A percentile compares a stretch with the other conserved stretches of the same genome.
phyloP scores from a whole-genome alignment of 1,140 invertebrate genomes.

The Lepidurus apus region DNA sequence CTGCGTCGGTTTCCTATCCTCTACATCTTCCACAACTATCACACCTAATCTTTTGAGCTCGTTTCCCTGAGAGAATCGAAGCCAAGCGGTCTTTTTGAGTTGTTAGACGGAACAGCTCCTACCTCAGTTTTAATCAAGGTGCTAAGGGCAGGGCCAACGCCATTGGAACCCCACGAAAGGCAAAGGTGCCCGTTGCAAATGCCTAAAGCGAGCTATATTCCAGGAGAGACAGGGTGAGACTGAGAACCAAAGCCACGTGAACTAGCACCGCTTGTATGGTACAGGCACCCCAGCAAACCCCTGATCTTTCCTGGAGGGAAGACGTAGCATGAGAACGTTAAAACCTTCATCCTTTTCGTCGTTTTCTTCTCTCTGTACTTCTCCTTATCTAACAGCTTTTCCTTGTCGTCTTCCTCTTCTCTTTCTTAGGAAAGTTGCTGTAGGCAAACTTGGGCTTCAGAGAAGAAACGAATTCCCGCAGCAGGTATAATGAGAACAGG shows the following conservation, averaged over 20 bases:
- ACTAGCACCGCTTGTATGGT: not conserved
- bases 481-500: not conserved
- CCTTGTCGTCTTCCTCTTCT: not conserved
- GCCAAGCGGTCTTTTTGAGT: not conserved
- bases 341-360: not conserved
- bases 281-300: not conserved
- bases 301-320: not conserved
- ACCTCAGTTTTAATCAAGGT: not conserved
- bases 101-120: conserved; percentile 6
- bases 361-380: not conserved
- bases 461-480: not conserved
- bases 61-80: not conserved
- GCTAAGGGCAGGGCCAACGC: conserved; percentile 16
- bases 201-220: conserved; percentile 6
- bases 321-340: conserved; percentile 6
- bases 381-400: not conserved
- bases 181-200: conserved; percentile 1
- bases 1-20: not conserved
- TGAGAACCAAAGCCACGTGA: conserved; percentile 11
- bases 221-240: conserved; percentile 3
- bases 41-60: not conserved
- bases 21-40: not conserved
- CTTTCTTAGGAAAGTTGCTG: not conserved
- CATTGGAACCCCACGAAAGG: conserved; percentile 17
- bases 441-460: not conserved